Percentiles rank a stretch among this genome's conserved stretches.
Conservation (phyloP, 2,113 vertebrate genomes). For the Sakesphorus luctuosus region DNA sequence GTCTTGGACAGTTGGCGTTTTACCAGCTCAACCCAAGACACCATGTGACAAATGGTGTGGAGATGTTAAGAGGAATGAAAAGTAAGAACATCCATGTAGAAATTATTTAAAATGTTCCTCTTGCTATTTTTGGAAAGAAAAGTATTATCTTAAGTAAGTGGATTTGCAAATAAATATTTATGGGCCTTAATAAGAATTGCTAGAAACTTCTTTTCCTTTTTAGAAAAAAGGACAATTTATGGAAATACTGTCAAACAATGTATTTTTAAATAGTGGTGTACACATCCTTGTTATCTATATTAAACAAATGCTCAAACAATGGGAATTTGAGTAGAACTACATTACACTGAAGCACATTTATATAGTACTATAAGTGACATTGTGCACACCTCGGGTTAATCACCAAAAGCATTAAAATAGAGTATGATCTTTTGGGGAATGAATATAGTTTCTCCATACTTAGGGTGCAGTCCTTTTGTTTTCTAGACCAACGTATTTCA, state of each 20-base stretch:
- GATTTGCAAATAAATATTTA: background rate
- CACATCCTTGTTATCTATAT: background rate
- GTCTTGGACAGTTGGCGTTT: too few relatives aligned
- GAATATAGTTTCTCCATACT: background rate
- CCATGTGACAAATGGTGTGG: background rate
- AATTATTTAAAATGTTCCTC: background rate
- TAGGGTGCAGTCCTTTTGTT: background rate
- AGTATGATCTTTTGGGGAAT: background rate
- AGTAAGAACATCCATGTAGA: background rate
- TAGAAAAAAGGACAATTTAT: background rate
- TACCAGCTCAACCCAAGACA: too few relatives aligned
- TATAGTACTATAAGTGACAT: background rate
- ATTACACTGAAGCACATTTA: background rate
- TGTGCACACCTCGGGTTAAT: background rate
- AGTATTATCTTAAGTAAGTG: background rate
- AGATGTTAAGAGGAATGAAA: background rate
- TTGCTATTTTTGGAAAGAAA: background rate
- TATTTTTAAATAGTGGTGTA: background rate
- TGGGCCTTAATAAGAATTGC: background rate
- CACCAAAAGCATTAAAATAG: background rate
- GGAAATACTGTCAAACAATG: background rate
- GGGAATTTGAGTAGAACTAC: background rate
- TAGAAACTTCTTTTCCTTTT: background rate
- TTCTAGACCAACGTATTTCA: background rate
- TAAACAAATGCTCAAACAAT: background rate